phyloP scores from a whole-genome alignment of 2,888 invertebrate genomes.

The Rhagonycha fulva region DNA sequence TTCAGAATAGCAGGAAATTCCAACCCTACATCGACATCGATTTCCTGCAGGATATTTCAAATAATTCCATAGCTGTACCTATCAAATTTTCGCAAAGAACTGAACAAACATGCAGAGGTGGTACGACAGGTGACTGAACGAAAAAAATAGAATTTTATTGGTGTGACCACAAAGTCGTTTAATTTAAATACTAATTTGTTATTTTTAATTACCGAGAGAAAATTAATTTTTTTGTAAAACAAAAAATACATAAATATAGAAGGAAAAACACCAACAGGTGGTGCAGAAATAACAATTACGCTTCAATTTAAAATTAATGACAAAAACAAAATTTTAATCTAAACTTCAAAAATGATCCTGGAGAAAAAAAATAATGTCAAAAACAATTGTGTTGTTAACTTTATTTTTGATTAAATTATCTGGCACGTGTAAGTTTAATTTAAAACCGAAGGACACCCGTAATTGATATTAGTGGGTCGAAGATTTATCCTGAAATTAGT shows the following conservation, averaged over 20 bases:
- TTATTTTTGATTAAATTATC: not conserved
- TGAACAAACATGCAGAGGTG: not conserved
- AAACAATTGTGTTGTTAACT: not conserved
- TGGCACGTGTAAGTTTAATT: slow-evolving; percentile 1
- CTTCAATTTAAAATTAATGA: not conserved
- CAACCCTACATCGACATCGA: too few species aligned
- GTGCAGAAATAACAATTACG: not conserved
- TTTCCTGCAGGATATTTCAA: too few species aligned
- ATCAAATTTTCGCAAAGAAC: not conserved
- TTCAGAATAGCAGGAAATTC: too few species aligned
- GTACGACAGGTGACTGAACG: not conserved
- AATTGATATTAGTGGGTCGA: not conserved
- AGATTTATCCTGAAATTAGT: not conserved
- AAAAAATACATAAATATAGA: not conserved
- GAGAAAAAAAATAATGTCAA: not conserved
- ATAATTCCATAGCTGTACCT: too few species aligned
- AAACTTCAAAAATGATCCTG: not conserved
- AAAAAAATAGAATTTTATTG: not conserved
- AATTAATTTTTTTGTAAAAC: not conserved
- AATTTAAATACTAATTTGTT: not conserved
- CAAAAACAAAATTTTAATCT: not conserved
- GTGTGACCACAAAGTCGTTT: not conserved
- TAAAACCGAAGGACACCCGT: slow-evolving; percentile 10
- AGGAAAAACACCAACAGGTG: not conserved
- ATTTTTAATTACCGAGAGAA: not conserved